Conservation (phyloP, 2,797 vertebrate species). For the Catamblyrhynchus diadema region DNA sequence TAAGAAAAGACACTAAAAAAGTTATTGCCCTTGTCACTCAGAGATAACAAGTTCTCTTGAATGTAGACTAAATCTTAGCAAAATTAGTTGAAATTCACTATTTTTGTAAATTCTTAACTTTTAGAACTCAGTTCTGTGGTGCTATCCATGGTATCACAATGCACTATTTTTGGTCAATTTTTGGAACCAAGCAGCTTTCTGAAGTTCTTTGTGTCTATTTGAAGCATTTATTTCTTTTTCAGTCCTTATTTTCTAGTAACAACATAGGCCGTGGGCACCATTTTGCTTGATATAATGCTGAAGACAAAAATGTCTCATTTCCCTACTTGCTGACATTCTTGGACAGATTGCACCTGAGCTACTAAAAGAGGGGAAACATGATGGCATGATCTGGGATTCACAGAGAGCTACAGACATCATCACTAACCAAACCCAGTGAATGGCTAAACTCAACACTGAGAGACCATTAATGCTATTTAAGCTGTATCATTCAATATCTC, state of each 20-base stretch:
- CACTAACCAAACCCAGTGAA: neutral
- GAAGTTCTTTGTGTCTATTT: neutral
- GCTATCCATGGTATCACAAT: neutral
- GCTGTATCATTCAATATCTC: neutral
- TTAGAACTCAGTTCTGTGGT: neutral
- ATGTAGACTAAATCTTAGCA: neutral
- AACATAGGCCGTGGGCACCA: accelerated
- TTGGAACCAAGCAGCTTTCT: neutral
- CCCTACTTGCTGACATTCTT: neutral
- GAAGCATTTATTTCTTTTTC: neutral
- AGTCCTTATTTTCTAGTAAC: neutral
- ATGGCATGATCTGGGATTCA: neutral
- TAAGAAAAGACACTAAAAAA: neutral
- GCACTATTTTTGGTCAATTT: neutral
- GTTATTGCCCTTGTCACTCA: neutral
- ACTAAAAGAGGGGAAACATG: neutral
- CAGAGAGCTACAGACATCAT: neutral
- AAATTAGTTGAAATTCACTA: neutral
- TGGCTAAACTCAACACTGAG: neutral
- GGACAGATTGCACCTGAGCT: neutral
- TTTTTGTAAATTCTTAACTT: neutral
- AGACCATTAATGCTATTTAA: neutral
- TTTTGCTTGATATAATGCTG: neutral
- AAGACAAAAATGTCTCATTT: neutral
- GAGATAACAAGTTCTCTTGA: neutral